Percentiles rank a stretch among this genome's conserved stretches.
Conservation (phyloP, 2,888 invertebrate genomes). For the Noctua janthina region DNA sequence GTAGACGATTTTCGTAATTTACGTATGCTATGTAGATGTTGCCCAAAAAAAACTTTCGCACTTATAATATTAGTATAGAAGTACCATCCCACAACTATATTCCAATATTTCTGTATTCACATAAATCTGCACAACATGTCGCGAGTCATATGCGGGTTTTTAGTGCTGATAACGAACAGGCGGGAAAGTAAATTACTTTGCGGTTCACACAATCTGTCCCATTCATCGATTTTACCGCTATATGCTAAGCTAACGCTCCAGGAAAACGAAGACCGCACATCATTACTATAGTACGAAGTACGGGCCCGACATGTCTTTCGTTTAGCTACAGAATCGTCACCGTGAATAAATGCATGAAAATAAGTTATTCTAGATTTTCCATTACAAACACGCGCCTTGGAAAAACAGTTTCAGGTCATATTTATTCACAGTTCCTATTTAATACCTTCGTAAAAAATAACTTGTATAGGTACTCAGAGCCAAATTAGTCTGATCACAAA, state of each 20-base stretch:
- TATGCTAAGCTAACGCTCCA: conserved; percentile 3
- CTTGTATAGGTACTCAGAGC: too few species aligned
- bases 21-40: neutral
- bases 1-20: too few species aligned
- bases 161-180: conserved; percentile 48
- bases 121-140: conserved; percentile 13
- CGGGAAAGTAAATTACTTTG: conserved; percentile 57
- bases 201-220: conserved; percentile 22
- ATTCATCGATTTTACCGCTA: conserved; percentile 40
- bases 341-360: conserved; percentile 34
- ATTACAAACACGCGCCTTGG: conserved; percentile 18
- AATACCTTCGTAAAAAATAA: neutral
- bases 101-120: conserved; percentile 20
- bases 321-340: conserved; percentile 14
- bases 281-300: neutral
- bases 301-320: neutral
- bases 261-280: conserved; percentile 1
- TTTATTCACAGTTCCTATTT: neutral
- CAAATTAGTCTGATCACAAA: neutral
- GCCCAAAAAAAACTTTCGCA: neutral
- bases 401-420: neutral
- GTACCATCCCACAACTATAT: neutral
- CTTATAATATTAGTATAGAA: too few species aligned
- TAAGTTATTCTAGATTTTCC: neutral
- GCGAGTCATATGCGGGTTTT: conserved; percentile 62